Percentiles rank a stretch among this genome's conserved stretches.
phyloP scores from a whole-genome alignment of 1,140 invertebrate species.

The Bursaphelenchus mucronatus region DNA sequence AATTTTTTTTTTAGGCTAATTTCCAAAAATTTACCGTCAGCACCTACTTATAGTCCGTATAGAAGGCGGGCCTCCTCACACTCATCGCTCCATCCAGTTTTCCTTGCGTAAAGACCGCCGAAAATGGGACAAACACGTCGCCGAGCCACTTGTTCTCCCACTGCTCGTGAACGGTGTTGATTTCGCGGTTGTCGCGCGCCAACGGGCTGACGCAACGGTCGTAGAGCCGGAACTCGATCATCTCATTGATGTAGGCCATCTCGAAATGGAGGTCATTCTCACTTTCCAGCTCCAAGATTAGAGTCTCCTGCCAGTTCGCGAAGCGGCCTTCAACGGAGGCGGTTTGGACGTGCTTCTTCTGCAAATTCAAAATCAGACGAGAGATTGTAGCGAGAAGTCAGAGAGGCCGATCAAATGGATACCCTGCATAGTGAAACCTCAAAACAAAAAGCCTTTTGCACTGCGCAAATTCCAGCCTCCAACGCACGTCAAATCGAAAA shows the following conservation, averaged over 20 bases:
- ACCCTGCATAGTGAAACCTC: no score
- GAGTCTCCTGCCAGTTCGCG: conserved; percentile 45
- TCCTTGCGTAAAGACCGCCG: conserved; percentile 27
- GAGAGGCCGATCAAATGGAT: no score
- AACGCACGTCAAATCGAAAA: no score
- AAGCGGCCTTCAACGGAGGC: conserved; percentile 29
- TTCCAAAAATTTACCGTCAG: background rate
- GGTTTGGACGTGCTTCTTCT: conserved; percentile 26
- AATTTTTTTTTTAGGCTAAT: conserved; percentile 14
- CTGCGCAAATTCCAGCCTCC: no score
- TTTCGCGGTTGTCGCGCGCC: conserved; percentile 40
- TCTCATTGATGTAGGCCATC: conserved; percentile 8
- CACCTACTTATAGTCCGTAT: conserved; percentile 39
- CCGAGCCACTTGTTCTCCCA: conserved; percentile 34
- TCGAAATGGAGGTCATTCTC: conserved; percentile 18
- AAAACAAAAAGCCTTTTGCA: no score
- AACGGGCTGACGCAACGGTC: conserved; percentile 28
- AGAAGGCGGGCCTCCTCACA: conserved; percentile 32
- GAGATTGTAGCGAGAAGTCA: no score
- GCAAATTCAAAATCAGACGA: no score
- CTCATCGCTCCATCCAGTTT: conserved; percentile 40
- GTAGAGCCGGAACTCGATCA: conserved; percentile 32
- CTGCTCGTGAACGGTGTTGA: conserved; percentile 40
- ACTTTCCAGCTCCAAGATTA: conserved; percentile 35
- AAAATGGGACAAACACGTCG: conserved; percentile 32